Base-by-base conservation (phyloP, 2,797 vertebrate genomes). In the Sorex maritimensis region DNA sequence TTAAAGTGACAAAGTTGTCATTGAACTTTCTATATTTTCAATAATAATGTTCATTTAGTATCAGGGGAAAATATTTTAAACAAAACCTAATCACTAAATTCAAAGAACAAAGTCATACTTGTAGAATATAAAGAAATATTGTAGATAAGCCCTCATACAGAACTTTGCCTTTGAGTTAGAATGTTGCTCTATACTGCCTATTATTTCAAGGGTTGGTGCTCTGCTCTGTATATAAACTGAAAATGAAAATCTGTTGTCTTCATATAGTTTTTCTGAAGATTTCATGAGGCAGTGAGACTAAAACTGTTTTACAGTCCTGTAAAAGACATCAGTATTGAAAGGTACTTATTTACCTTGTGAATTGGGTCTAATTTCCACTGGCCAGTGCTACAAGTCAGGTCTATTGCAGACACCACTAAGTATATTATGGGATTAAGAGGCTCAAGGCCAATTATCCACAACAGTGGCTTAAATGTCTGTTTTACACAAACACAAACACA, bases 391-490 rank as follows among this genome's bases (percentile, higher is more conserved):
- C 61, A 85, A 82, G 63, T 85, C 67, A 77, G 52, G 65, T 68
- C 80, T 55, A 13, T 24, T 58, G 55, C n/a, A 81, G 93, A 94
- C 58, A 94, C 61, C 81, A 85, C 95, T 91, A 65, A 93, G 81
- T 74, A 94, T 52, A 90, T 95, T 81, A 93, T 71, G 34, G 84
- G 81, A 96, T 95, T 94, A 96, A 14, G 79, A 65, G 74, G 52
- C 81, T 95, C 81, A 94, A 72, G 89, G 77, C 91, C 90, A 95
- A 87, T 95, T 92, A 95, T 79, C 23, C 90, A 93, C 78, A 86
- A 86, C 84, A 88, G 77, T 92, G 55, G 41, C 75, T 95, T 90
- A 81, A 93, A 77, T 52, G 23, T 74, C 92, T 69, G 65, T 21
- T 2, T 61, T 61, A 21, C 19, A 61, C 4, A 21, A 2, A 21